Percentiles rank a stretch among this genome's conserved stretches.
Evolutionary conservation across 2,888 invertebrate genomes (phyloP).

Genomic region (Euclidia mi): DNA sequence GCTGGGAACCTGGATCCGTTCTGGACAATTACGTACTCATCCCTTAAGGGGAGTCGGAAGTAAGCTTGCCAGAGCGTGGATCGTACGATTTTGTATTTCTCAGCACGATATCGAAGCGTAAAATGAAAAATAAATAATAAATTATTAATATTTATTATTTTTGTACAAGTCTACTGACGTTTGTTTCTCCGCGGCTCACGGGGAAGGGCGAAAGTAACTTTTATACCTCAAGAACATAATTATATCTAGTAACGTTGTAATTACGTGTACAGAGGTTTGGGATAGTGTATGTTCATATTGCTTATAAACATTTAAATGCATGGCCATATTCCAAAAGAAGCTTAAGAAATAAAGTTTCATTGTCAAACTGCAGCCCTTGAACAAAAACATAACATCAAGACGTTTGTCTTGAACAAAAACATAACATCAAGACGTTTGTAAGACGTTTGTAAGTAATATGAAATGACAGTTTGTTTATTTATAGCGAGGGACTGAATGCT

Average conservation of each 20-base stretch:
- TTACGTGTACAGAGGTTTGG: slow-evolving; percentile 54
- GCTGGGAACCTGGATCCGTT: slow-evolving; percentile 24
- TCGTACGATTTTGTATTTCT: slow-evolving; percentile 21
- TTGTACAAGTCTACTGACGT: slow-evolving; percentile 66
- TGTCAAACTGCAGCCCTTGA: too few species aligned
- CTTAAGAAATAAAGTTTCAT: too few species aligned
- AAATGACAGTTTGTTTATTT: slow-evolving; percentile 12
- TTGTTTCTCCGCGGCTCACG: slow-evolving; percentile 73
- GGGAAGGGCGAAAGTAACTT: slow-evolving; percentile 59
- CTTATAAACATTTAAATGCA: slow-evolving; percentile 27
- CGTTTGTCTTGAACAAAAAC: too few species aligned
- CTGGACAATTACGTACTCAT: too few species aligned
- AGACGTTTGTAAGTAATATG: slow-evolving; percentile 48
- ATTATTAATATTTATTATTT: slow-evolving; percentile 66
- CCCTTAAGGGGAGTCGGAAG: too few species aligned
- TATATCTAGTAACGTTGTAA: slow-evolving; percentile 27
- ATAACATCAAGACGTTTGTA: too few species aligned
- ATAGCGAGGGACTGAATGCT: not conserved
- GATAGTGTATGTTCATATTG: slow-evolving; percentile 46
- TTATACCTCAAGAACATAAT: slow-evolving; percentile 48
- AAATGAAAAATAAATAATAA: slow-evolving; percentile 50
- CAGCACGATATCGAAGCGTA: slow-evolving; percentile 57
- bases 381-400: too few species aligned
- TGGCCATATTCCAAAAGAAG: too few species aligned
- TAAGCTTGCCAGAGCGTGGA: not conserved